These are phyloP conservation scores for Megalops atlanticus DNA, from an alignment of 2,113 vertebrate species.

Conservation along the genomic window DNA sequence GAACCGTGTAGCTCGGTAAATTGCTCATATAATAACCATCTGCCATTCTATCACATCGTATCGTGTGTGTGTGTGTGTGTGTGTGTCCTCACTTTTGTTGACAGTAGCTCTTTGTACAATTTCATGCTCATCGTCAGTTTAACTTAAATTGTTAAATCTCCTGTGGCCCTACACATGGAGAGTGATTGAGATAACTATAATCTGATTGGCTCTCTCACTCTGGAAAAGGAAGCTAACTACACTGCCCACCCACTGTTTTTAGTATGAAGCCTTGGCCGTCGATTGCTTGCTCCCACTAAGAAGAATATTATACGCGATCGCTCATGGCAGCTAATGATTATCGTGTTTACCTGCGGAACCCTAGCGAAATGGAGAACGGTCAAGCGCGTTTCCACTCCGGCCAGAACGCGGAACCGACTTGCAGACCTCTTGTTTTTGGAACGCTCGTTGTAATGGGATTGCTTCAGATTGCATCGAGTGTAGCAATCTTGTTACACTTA, in stretches of 20 bases:
- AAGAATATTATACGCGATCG: conserved; percentile 50
- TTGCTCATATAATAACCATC: too few relatives aligned
- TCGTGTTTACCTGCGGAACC: conserved; percentile 70
- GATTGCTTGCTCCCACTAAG: conserved; percentile 52
- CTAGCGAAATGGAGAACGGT: conserved; percentile 64
- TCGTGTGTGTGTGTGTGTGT: too few relatives aligned
- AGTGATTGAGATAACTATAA: conserved; percentile 24
- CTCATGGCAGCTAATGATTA: conserved; percentile 75
- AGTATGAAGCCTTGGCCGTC: conserved; percentile 52
- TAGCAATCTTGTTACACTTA: conserved; percentile 89
- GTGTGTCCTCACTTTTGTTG: too few relatives aligned
- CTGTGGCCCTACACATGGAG: not conserved
- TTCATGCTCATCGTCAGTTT: too few relatives aligned
- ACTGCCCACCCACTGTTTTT: conserved; percentile 66
- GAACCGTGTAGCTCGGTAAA: not conserved
- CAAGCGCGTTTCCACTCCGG: conserved; percentile 66
- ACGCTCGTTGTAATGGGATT: conserved; percentile 85
- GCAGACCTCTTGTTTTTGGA: conserved; percentile 75
- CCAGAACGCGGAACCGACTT: conserved; percentile 63
- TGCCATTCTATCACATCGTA: too few relatives aligned
- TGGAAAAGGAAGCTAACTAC: conserved; percentile 16
- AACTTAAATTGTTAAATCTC: too few relatives aligned
- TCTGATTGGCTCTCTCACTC: conserved; percentile 65
- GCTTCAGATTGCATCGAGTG: conserved; percentile 91
- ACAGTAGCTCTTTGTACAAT: too few relatives aligned